A percentile compares a stretch with the other conserved stretches of the same genome.
Conservation (phyloP, 1,140 invertebrate genomes). For the Hyles vespertilio region DNA sequence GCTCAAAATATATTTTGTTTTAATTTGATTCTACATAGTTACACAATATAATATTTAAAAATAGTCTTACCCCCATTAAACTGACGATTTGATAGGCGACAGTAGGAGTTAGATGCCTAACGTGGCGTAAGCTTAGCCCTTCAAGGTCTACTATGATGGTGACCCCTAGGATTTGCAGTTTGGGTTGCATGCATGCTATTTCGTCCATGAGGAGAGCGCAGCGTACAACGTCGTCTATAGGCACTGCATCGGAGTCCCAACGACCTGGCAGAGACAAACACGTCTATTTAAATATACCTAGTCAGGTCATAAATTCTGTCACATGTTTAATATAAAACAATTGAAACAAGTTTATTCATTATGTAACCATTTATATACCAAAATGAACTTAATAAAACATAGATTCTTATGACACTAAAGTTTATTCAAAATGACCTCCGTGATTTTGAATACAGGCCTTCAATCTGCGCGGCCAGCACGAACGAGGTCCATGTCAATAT, state of each 20-base stretch:
- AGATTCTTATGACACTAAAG: too few species aligned
- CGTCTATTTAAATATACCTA: not conserved
- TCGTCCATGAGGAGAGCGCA: slow-evolving; percentile 83
- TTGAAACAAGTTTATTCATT: too few species aligned
- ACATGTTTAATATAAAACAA: too few species aligned
- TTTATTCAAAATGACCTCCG: too few species aligned
- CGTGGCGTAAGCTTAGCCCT: slow-evolving; percentile 81
- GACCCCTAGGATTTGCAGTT: slow-evolving; percentile 83
- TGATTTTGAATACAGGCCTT: too few species aligned
- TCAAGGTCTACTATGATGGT: slow-evolving; percentile 84
- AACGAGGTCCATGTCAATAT: too few species aligned
- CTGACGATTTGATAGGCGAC: slow-evolving; percentile 54
- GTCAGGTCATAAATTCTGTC: too few species aligned
- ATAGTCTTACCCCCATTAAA: slow-evolving; percentile 47
- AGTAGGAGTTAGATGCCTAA: slow-evolving; percentile 76
- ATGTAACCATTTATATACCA: too few species aligned
- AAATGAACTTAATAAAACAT: too few species aligned
- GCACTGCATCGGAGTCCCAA: slow-evolving; percentile 81
- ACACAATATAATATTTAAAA: slow-evolving; percentile 5
- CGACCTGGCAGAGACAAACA: slow-evolving; percentile 69
- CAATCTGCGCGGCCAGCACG: too few species aligned
- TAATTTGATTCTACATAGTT: not conserved
- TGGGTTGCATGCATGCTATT: slow-evolving; percentile 82
- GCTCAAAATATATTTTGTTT: not conserved
- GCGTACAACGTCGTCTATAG: slow-evolving; percentile 82